Conservation (phyloP, 2,888 invertebrate genomes). For the Drosophila ezoana region DNA sequence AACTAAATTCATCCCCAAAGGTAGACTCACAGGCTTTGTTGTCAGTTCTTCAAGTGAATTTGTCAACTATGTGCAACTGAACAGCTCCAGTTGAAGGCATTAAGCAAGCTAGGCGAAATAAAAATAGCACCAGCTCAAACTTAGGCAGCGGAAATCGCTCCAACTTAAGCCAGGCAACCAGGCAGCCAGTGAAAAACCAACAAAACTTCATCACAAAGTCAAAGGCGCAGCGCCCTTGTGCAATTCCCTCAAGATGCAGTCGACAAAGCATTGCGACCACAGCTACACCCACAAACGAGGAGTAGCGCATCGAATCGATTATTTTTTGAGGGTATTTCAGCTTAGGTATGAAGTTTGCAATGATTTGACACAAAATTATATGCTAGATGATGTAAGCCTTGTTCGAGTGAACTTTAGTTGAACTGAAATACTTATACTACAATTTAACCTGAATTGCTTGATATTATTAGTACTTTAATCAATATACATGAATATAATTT, state of each 20-base stretch:
- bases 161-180: conserved; percentile 33
- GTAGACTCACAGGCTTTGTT: conserved; percentile 30
- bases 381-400: not conserved
- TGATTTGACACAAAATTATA: not conserved
- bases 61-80: conserved; percentile 50
- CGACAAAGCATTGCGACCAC: conserved; percentile 34
- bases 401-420: not conserved
- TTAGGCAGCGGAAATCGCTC: conserved; percentile 50
- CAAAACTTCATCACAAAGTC: conserved; percentile 60
- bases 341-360: conserved; percentile 7
- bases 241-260: conserved; percentile 55
- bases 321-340: conserved; percentile 30
- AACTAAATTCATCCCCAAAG: conserved; percentile 1
- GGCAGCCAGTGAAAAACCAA: conserved; percentile 26
- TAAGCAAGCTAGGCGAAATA: conserved; percentile 24
- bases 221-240: conserved; percentile 41
- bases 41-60: conserved; percentile 43
- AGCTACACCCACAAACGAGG: conserved; percentile 10
- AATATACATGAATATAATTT: too few relatives aligned
- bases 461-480: not conserved
- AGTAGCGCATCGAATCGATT: conserved; percentile 12
- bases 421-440: not conserved
- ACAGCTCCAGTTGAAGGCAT: conserved; percentile 17
- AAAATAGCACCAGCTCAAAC: conserved; percentile 34
- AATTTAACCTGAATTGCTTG: too few relatives aligned